phyloP scores from a whole-genome alignment of 2,113 vertebrate genomes.

The Platycercus adscitus region DNA sequence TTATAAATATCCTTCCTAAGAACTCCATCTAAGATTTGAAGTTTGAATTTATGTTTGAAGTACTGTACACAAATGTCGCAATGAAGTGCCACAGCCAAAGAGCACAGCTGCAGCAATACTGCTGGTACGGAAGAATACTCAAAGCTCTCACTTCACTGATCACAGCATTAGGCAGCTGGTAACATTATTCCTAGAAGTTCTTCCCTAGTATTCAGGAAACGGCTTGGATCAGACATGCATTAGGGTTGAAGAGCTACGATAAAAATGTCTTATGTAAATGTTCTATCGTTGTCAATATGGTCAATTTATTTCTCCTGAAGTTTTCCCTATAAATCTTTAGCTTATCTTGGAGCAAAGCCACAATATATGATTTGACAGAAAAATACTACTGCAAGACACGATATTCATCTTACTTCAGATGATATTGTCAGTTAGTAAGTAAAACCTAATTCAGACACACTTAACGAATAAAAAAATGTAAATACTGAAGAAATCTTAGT shows the following conservation, averaged over 20 bases:
- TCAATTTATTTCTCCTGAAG: not conserved
- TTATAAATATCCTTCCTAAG: not conserved
- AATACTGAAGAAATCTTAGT: not conserved
- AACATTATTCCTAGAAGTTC: not conserved
- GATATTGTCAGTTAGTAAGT: not conserved
- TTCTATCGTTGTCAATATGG: not conserved
- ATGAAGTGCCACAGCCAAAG: not conserved
- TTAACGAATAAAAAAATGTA: not conserved
- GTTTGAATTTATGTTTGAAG: not conserved
- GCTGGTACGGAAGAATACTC: not conserved
- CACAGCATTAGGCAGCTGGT: fast-evolving
- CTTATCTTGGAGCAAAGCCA: not conserved
- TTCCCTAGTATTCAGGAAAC: not conserved
- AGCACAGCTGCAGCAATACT: not conserved
- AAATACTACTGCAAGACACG: not conserved
- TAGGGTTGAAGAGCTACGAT: not conserved
- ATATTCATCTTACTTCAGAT: not conserved
- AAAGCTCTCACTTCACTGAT: not conserved
- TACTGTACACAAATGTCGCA: not conserved
- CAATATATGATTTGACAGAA: not conserved
- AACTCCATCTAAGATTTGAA: not conserved
- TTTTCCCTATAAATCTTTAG: not conserved
- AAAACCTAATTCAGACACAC: not conserved
- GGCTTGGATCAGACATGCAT: not conserved
- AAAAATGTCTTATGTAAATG: not conserved